A percentile compares a stretch with the other conserved stretches of the same genome.
Conservation (phyloP, 1,140 invertebrate genomes). For the Grapholita molesta region DNA sequence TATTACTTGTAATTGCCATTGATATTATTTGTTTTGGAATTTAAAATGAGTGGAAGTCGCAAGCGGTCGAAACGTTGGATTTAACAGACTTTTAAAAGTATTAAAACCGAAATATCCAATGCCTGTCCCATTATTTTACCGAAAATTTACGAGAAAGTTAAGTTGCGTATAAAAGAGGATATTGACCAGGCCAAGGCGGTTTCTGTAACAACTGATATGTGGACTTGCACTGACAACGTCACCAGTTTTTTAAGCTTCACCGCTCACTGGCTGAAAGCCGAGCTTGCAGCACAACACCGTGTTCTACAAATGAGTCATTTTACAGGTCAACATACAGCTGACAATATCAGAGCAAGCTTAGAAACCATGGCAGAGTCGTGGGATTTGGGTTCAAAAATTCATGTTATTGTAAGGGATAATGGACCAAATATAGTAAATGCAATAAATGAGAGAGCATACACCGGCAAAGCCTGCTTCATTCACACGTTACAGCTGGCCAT, state of each 20-base stretch:
- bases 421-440: conserved; percentile 10
- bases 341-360: neutral
- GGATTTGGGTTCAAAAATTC: neutral
- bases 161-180: neutral
- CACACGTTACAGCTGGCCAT: neutral
- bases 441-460: neutral
- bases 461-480: neutral
- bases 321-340: neutral
- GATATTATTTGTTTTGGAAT: too few relatives aligned
- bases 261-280: conserved; percentile 17
- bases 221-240: conserved; percentile 11
- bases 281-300: neutral
- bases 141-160: neutral
- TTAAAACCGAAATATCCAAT: conserved; percentile 8
- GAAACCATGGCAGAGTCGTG: neutral
- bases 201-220: conserved; percentile 21
- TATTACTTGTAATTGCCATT: too few relatives aligned
- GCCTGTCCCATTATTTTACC: conserved; percentile 2
- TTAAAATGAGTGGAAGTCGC: neutral
- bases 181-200: neutral
- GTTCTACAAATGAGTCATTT: conserved; percentile 21
- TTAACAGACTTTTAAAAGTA: neutral
- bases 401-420: conserved; percentile 21
- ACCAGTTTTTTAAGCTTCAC: conserved; percentile 18
- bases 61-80: neutral